Base-by-base conservation (phyloP, 1,140 invertebrate species). In the Babylonia areolata region DNA sequence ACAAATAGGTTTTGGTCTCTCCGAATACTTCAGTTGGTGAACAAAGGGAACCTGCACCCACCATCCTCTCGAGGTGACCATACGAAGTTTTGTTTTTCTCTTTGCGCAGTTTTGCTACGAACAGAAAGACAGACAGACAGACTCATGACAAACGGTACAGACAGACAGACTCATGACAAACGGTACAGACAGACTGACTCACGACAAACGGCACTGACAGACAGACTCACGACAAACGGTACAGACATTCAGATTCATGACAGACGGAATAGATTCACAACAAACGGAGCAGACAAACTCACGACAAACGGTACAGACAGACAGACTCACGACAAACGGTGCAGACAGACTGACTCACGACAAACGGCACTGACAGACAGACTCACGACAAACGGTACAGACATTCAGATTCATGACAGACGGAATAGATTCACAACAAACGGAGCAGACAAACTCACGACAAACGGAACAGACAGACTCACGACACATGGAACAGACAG, bases 371-470 rank as follows among this genome's bases (percentile, higher is more conserved):
- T n/a, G 51, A 46, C 23, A 58, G n/a, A 35, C 23, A 81, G 39
- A 39, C 87, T 87, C 86, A 93, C 92, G 89, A 89, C 73, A 97
- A 96, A 85, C 97, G 97, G 87, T 97, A 97, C n/a, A n/a, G n/a
- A 64, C 9, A 64, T 6, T 12, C 9, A 64, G 58, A 64, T n/a
- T n/a, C n/a, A n/a, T n/a, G n/a, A 64, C 9, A 64, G 58, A 39
- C 11, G 31, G 35, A n/a, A 39, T 9, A 37, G 35, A 78, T 9
- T 17, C 9, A 78, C 6, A 78, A 23, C 6, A 15, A 42, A n/a
- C 6, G 40, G 17, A 15, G 33, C 9, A 78, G 40, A n/a, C n/a
- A n/a, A n/a, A n/a, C n/a, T n/a, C n/a, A n/a, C n/a, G n/a, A n/a
- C n/a, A n/a, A n/a, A n/a, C n/a, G n/a, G n/a, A n/a, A 78, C 11